Evolutionary conservation across 2,888 invertebrate genomes (phyloP).

Genomic region (Rhamnusium bicolor): DNA sequence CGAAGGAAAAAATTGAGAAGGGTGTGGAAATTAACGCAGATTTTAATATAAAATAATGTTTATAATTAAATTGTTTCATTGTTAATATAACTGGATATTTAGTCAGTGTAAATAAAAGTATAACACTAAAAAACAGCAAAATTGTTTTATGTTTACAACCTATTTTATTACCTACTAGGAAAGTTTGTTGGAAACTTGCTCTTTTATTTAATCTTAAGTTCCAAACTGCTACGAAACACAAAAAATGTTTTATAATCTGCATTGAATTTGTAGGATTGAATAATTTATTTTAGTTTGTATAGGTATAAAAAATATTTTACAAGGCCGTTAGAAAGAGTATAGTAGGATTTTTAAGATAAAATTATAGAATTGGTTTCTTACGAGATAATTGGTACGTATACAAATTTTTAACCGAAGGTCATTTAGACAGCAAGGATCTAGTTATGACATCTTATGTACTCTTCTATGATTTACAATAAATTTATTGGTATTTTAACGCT

Average conservation of each 20-base stretch:
- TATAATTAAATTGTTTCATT: background rate
- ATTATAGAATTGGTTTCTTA: too few species aligned
- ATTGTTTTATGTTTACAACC: too few species aligned
- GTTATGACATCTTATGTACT: too few species aligned
- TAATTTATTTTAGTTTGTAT: background rate
- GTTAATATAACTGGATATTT: background rate
- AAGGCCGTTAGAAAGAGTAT: background rate
- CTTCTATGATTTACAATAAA: too few species aligned
- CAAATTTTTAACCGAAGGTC: too few species aligned
- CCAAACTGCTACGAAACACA: background rate
- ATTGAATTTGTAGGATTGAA: background rate
- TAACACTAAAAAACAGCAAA: too few species aligned
- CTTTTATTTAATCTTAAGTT: background rate
- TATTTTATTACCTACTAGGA: background rate
- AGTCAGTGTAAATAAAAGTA: too few species aligned
- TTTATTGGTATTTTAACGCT: too few species aligned
- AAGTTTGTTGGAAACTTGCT: background rate
- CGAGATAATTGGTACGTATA: too few species aligned
- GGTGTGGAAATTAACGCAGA: background rate
- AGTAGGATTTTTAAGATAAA: too few species aligned
- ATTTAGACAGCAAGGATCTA: too few species aligned
- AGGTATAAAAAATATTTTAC: background rate
- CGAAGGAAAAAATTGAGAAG: background rate
- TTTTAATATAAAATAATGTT: background rate
- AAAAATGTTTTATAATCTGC: background rate